phyloP scores from a whole-genome alignment of 2,113 vertebrate species.

The Carlito syrichta region DNA sequence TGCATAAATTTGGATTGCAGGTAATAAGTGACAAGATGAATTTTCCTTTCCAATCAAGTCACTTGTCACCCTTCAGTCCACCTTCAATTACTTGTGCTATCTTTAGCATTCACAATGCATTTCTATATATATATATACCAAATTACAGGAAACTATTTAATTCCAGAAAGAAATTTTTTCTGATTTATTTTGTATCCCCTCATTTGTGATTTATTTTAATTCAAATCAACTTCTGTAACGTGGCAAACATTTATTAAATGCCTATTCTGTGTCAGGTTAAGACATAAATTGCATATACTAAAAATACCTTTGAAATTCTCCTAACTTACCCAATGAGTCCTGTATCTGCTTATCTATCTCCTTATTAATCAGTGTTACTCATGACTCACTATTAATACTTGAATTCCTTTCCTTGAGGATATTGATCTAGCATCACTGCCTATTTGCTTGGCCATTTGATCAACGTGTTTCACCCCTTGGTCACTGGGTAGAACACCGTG shows the following conservation, averaged over 20 bases:
- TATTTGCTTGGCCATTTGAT: not conserved
- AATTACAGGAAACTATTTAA: constrained; percentile 47
- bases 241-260: not conserved
- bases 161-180: not conserved
- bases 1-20: constrained; percentile 58
- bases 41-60: constrained; percentile 65
- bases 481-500: not conserved
- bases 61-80: constrained; percentile 58
- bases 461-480: not conserved
- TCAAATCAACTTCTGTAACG: not conserved
- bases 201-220: constrained; percentile 24
- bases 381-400: not conserved
- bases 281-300: not conserved
- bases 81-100: constrained; percentile 66
- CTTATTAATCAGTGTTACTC: not conserved
- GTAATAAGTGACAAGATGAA: constrained; percentile 65
- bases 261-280: not conserved
- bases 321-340: not conserved
- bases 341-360: not conserved
- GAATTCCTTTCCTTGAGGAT: not conserved
- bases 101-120: constrained; percentile 54
- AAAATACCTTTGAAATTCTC: not conserved
- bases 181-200: not conserved
- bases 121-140: not conserved
- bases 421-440: not conserved